Conservation (phyloP, 2,888 invertebrate species). For the Periphyllus acericola region DNA sequence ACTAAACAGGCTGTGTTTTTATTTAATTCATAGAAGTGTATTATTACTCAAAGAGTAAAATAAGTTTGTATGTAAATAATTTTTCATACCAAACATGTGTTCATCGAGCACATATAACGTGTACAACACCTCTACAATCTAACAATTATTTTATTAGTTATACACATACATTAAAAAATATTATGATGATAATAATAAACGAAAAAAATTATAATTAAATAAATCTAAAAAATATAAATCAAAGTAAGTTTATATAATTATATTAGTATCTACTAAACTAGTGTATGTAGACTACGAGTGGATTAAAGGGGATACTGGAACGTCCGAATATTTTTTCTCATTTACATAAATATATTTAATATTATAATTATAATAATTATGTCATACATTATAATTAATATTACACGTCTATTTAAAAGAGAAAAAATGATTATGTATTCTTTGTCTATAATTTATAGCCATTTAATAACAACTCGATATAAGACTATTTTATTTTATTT, state of each 20-base stretch:
- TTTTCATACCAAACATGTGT: constrained; percentile 16
- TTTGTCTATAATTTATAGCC: neutral
- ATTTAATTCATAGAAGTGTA: constrained; percentile 15
- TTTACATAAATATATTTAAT: constrained; percentile 21
- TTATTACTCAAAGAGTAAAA: constrained; percentile 25
- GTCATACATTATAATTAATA: constrained; percentile 17
- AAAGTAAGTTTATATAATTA: constrained; percentile 41
- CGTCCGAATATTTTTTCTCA: constrained; percentile 1
- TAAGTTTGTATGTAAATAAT: constrained; percentile 28
- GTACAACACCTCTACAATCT: constrained; percentile 14
- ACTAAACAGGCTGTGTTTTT: constrained; percentile 10
- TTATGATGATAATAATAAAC: constrained; percentile 7
- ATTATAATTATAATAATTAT: constrained; percentile 24
- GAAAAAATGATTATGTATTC: neutral
- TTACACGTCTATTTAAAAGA: constrained; percentile 13
- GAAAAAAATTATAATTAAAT: constrained; percentile 50
- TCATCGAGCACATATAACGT: neutral
- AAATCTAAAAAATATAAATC: constrained; percentile 58
- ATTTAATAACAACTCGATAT: neutral
- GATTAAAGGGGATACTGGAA: constrained; percentile 3
- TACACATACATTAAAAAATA: constrained; percentile 26
- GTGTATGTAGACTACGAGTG: constrained; percentile 18
- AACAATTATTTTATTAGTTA: constrained; percentile 26
- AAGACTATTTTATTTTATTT: neutral
- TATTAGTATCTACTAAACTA: constrained; percentile 41